Base-by-base conservation (phyloP, 1,140 invertebrate genomes). In the Achatina immaculata region DNA sequence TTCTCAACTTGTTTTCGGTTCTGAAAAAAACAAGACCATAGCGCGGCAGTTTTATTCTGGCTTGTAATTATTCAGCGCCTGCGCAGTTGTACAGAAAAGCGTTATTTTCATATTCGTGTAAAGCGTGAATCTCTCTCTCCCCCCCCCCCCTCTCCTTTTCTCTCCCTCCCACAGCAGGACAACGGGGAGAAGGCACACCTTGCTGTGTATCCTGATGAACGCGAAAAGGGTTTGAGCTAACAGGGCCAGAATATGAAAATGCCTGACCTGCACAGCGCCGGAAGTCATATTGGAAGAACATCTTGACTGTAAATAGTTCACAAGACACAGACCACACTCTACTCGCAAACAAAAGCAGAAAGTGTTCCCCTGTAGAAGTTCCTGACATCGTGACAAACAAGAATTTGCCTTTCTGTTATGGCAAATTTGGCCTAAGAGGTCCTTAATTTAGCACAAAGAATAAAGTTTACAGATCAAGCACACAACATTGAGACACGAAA, bases 361-460 rank as follows among this genome's bases (percentile, higher is more conserved):
- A 55, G 4, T 62, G 4, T 24, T 55, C 21, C 21, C 21, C 51
- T 31, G n/a, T 3, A 62, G n/a, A n/a, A n/a, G n/a, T 16, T 62
- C 31, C 28, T 62, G 58, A 62, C 58, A 31, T 28, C n/a, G n/a
- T 62, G 14, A 34, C 7, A 2, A 62, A 14, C 58, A 9, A 21
- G n/a, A 31, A 62, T 62, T 31, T 62, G 58, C 58, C 58, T 62
- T 62, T 62, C 28, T 34, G 58, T 9, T 28, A 9, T 28, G 6
- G 31, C 28, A 62, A 62, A 31, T 62, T 28, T 19, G n/a, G 4
- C 58, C 31, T 19, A 4, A 31, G n/a, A 28, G 4, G 7, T 28
- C 31, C 58, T 28, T 62, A 62, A 62, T 62, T 62, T 62, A 62
- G 58, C 58, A 28, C n/a, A 62, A n/a, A 62, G 4, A 62, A 28